Evolutionary conservation across 1,140 invertebrate genomes (phyloP).

Genomic region (Eumaeus atala): DNA sequence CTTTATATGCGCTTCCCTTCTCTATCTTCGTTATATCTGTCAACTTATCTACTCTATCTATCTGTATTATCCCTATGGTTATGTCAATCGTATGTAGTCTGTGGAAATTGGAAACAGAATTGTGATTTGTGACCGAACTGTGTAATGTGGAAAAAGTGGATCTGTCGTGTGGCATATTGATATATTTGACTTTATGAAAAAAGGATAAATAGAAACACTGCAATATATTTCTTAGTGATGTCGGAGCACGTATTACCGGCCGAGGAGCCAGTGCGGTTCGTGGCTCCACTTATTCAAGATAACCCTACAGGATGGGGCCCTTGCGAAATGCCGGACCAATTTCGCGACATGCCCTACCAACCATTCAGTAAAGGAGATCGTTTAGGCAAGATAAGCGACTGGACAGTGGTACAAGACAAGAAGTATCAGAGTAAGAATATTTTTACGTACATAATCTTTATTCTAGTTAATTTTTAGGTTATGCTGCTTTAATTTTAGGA

Average conservation of each 20-base stretch:
- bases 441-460: neutral
- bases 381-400: conserved; percentile 98
- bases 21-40: no score
- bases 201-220: conserved; percentile 16
- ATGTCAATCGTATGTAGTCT: neutral
- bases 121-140: no score
- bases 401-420: conserved; percentile 97
- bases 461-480: conserved; percentile 29
- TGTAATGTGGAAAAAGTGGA: conserved; percentile 21
- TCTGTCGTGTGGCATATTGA: conserved; percentile 56
- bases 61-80: no score
- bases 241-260: conserved; percentile 67
- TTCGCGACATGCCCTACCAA: conserved; percentile 98
- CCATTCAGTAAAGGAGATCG: conserved; percentile 98
- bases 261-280: conserved; percentile 74
- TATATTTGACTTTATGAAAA: conserved; percentile 15
- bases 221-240: conserved; percentile 34
- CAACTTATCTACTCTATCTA: no score
- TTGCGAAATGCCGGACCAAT: conserved; percentile 93
- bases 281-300: conserved; percentile 86
- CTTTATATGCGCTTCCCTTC: no score
- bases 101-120: neutral
- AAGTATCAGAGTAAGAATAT: conserved; percentile 91
- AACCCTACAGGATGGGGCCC: conserved; percentile 97
- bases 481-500: conserved; percentile 14